Base-by-base conservation (phyloP, 2,113 vertebrate species). In the Heterotilapia buettikoferi region DNA sequence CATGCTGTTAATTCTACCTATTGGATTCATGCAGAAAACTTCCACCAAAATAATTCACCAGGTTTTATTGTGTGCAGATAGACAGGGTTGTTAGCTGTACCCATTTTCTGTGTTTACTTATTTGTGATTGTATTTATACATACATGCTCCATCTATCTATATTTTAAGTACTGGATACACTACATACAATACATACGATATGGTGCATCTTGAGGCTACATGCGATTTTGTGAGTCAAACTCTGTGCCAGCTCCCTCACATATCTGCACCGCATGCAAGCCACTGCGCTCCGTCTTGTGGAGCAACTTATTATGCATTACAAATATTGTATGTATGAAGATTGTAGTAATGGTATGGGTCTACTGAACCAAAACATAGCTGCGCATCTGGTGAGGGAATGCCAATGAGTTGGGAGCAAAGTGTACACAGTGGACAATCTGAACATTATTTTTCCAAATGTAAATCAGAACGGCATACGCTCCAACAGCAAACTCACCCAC, bases 281-380 rank as follows among this genome's bases (percentile, higher is more conserved):
- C 2, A 6, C 56, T 88, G 84, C 31, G 56, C 24, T 82, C 19
- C 21, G 57, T 92, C 88, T 88, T 29, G 26, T 76, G 54, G 76
- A 89, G 82, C 82, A 83, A 66, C 85, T 91, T 90, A 81, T 29
- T 87, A 76, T 91, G 86, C 76, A 90, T 38, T 86, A 53, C 45
- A 16, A 89, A 92, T 92, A 90, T 88, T 86, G 84, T 68, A 91
- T 93, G 86, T 87, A 84, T 91, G 83, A 82, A 91, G 92, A 93
- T 52, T 78, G 73, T 13, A 52, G 73, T 90, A 80, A 63, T 82
- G 13, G 59, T 88, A 71, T 88, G 40, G 47, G 53, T 79, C 85
- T 24, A 84, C 59, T 91, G 88, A 87, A 90, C 52, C 91, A 88
- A 86, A 78, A 85, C 40, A 76, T 85, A 33, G 81, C 80, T 38